Conservation (phyloP, 2,113 vertebrate genomes). For the Aphelocoma coerulescens region DNA sequence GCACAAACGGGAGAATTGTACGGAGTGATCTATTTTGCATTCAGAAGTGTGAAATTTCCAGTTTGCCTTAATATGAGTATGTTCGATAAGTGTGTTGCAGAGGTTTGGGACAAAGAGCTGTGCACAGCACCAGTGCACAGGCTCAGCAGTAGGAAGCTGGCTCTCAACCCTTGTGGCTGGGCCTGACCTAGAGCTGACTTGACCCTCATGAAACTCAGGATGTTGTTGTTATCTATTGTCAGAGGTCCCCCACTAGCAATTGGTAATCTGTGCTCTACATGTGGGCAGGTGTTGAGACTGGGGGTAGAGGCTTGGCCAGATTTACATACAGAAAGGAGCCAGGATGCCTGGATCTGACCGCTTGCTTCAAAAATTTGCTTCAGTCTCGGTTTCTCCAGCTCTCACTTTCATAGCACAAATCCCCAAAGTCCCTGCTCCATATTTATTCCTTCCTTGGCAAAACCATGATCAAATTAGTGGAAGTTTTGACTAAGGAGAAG, state of each 20-base stretch:
- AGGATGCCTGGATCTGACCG: not conserved
- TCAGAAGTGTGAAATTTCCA: slow-evolving; percentile 26
- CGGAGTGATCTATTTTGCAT: not conserved
- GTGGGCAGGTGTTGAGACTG: accelerated
- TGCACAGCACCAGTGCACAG: not conserved
- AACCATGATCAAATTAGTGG: slow-evolving; percentile 46
- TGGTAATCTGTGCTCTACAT: not conserved
- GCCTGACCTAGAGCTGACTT: not conserved
- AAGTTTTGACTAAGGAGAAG: slow-evolving; percentile 42
- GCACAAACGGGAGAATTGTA: not conserved
- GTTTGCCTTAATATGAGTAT: not conserved
- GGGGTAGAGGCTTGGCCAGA: not conserved
- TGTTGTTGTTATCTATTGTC: not conserved
- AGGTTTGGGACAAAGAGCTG: not conserved
- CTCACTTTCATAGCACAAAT: slow-evolving; percentile 27
- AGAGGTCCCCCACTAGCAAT: not conserved
- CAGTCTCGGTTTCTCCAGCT: not conserved
- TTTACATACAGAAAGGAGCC: not conserved
- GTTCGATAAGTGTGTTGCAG: not conserved
- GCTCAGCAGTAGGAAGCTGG: not conserved
- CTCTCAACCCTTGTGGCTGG: not conserved
- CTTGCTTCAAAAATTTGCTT: slow-evolving; percentile 15
- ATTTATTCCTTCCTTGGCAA: slow-evolving; percentile 49
- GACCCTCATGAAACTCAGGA: not conserved
- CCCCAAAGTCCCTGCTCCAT: not conserved